These are phyloP conservation scores for Vicugna pacos DNA, from an alignment of 2,113 vertebrate genomes.

Conservation along the genomic window DNA sequence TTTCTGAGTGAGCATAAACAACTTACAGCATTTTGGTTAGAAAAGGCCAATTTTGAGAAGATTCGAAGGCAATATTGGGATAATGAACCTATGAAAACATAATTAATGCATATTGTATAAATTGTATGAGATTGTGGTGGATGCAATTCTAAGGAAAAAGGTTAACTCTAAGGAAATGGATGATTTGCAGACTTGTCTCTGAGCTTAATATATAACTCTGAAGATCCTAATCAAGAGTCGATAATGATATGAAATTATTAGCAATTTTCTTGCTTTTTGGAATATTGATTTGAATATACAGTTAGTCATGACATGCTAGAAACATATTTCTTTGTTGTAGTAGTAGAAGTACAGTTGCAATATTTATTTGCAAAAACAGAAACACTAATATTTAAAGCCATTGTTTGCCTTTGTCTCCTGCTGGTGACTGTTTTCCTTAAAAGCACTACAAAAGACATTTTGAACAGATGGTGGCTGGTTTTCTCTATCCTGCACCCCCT, in stretches of 20 bases:
- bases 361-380: slow-evolving; percentile 76
- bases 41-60: slow-evolving; percentile 26
- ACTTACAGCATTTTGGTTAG: background rate
- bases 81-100: background rate
- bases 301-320: background rate
- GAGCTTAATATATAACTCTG: background rate
- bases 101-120: background rate
- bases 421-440: slow-evolving; percentile 95
- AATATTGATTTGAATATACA: slow-evolving; percentile 48
- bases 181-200: background rate
- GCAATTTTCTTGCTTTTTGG: slow-evolving; percentile 8
- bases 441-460: slow-evolving; percentile 94
- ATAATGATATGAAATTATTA: slow-evolving; percentile 8
- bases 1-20: background rate
- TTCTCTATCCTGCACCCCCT: slow-evolving; percentile 94
- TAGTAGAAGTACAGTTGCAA: slow-evolving; percentile 62
- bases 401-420: slow-evolving; percentile 92
- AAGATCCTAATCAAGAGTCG: slow-evolving; percentile 9
- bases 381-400: slow-evolving; percentile 92
- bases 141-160: background rate
- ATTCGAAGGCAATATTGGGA: background rate
- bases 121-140: background rate
- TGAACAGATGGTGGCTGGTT: slow-evolving; percentile 98
- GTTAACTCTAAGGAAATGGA: background rate
- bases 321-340: slow-evolving; percentile 22